Conservation (phyloP, 2,888 invertebrate genomes). For the Pimpla rufipes region DNA sequence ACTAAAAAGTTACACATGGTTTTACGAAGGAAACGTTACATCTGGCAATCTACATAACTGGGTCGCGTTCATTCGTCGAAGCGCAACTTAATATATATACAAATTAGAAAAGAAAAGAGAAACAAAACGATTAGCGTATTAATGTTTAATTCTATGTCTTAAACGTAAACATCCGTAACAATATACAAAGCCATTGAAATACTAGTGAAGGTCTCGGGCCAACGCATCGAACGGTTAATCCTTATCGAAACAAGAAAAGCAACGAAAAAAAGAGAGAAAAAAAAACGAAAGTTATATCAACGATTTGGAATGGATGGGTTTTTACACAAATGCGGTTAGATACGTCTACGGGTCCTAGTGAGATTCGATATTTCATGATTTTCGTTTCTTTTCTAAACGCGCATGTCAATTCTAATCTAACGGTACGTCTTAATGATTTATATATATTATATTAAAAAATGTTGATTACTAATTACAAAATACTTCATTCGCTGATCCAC, state of each 20-base stretch:
- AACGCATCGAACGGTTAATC: conserved; percentile 39
- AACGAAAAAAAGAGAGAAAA: conserved; percentile 37
- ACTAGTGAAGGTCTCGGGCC: conserved; percentile 67
- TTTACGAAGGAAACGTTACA: conserved; percentile 75
- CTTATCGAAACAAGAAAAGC: conserved; percentile 35
- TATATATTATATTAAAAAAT: conserved; percentile 53
- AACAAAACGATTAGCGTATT: conserved; percentile 73
- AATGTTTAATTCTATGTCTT: conserved; percentile 73
- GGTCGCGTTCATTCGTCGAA: conserved; percentile 70
- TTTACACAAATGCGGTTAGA: conserved; percentile 71
- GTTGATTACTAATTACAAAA: conserved; percentile 75
- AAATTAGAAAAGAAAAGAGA: conserved; percentile 68
- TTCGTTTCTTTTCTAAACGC: conserved; percentile 41
- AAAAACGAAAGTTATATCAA: conserved; percentile 49
- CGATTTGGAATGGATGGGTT: conserved; percentile 75
- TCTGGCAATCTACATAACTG: conserved; percentile 74
- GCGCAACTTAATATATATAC: conserved; percentile 78
- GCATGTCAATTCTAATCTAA: conserved; percentile 54
- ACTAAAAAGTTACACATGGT: conserved; percentile 74
- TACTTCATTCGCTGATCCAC: conserved; percentile 66
- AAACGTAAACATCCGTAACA: conserved; percentile 75
- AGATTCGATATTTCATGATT: conserved; percentile 75
- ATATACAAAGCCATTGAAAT: conserved; percentile 76
- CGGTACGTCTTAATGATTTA: conserved; percentile 57
- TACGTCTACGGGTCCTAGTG: conserved; percentile 71